Evolutionary conservation across 2,888 invertebrate species (phyloP).

Genomic region (Aplocera efformata): DNA sequence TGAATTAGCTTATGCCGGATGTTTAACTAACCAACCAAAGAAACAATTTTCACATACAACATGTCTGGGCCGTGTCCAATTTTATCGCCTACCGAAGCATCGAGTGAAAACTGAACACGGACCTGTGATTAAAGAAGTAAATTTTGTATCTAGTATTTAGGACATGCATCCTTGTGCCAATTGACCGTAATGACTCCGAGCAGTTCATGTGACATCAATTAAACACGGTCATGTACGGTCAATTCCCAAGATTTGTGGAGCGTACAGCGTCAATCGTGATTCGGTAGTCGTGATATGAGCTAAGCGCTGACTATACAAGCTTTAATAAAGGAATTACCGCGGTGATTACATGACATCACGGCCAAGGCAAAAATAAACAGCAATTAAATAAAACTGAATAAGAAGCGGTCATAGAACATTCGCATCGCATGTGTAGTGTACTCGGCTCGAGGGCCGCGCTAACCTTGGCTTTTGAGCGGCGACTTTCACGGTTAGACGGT

Average conservation of each 20-base stretch:
- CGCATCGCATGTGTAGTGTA: conserved; percentile 69
- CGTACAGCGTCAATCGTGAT: neutral
- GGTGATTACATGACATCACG: conserved; percentile 64
- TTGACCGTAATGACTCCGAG: conserved; percentile 11
- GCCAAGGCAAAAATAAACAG: conserved; percentile 58
- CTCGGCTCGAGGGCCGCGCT: conserved; percentile 68
- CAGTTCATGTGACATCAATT: conserved; percentile 13
- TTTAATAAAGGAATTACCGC: conserved; percentile 41
- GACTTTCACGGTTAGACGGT: conserved; percentile 80
- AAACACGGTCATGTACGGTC: conserved; percentile 18
- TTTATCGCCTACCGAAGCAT: no score
- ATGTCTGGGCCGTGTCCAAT: no score
- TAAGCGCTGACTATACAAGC: conserved; percentile 20
- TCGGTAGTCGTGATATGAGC: conserved; percentile 31
- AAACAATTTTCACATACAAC: no score
- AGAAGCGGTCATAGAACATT: conserved; percentile 63
- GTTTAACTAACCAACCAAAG: neutral
- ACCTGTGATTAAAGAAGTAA: no score
- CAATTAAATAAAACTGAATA: conserved; percentile 49
- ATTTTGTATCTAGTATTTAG: neutral
- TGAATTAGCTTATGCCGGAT: conserved; percentile 9
- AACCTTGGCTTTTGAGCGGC: conserved; percentile 80
- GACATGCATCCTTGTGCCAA: conserved; percentile 9
- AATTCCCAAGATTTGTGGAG: conserved; percentile 14
- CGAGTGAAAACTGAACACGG: no score